Percentiles rank a stretch among this genome's conserved stretches.
Evolutionary conservation across 1,140 invertebrate species (phyloP).

Genomic region (Ridgeia piscesae): DNA sequence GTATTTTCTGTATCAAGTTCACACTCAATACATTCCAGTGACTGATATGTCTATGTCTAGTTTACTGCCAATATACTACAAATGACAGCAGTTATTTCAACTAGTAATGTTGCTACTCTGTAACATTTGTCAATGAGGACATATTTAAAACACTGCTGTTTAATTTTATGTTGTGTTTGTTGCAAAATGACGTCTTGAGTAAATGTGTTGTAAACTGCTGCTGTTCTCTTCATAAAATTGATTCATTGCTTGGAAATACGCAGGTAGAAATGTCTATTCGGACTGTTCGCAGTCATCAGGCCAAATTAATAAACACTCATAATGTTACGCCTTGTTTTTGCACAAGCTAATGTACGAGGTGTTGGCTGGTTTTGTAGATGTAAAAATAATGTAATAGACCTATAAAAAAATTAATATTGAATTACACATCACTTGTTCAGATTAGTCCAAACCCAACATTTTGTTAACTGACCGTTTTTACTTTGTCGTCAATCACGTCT

Average conservation of each 20-base stretch:
- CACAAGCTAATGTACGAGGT: conserved; percentile 6
- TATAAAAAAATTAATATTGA: too few relatives aligned
- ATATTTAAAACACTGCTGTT: neutral
- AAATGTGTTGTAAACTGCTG: neutral
- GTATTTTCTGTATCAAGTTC: neutral
- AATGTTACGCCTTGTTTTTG: neutral
- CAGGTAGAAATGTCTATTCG: neutral
- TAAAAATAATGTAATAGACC: too few relatives aligned
- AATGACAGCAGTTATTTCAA: neutral
- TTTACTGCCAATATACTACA: neutral
- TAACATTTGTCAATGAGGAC: neutral
- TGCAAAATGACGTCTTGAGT: neutral
- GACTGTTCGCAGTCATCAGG: neutral
- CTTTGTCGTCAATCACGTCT: too few relatives aligned
- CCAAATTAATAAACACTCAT: neutral
- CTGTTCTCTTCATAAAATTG: neutral
- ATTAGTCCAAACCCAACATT: too few relatives aligned
- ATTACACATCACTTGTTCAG: too few relatives aligned
- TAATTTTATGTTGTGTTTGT: neutral
- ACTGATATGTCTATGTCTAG: neutral
- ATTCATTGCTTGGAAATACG: conserved; percentile 9
- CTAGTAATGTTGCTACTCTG: neutral
- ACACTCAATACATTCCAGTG: neutral
- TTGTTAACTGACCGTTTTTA: too few relatives aligned
- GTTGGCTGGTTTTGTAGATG: too few relatives aligned